phyloP scores from a whole-genome alignment of 2,113 vertebrate species.

The Hypanus sabinus region DNA sequence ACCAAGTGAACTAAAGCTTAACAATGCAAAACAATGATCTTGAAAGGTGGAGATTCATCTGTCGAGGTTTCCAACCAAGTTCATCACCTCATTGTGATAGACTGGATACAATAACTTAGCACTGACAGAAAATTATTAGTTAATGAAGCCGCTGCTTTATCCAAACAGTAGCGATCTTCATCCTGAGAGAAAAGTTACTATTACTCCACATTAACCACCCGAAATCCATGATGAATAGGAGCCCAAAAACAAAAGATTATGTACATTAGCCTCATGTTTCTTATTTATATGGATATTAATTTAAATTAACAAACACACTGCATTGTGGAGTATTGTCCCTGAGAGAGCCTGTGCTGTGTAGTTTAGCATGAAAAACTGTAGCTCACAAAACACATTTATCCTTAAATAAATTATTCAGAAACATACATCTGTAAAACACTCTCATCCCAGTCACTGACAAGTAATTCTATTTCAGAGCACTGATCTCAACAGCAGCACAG shows the following conservation, averaged over 20 bases:
- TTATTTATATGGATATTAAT: background rate
- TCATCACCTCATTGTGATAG: background rate
- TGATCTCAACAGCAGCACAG: constrained; percentile 16
- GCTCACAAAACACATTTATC: constrained; percentile 24
- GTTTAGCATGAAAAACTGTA: background rate
- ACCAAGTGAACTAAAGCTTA: background rate
- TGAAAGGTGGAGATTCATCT: background rate
- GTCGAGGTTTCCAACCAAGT: background rate
- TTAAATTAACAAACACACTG: constrained; percentile 9
- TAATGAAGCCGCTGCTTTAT: background rate
- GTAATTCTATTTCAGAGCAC: constrained; percentile 14
- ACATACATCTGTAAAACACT: constrained; percentile 26
- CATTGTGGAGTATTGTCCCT: constrained; percentile 16
- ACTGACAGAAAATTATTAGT: background rate
- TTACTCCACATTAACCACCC: background rate
- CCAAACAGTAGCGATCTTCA: background rate
- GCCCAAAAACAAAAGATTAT: background rate
- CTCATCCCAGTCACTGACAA: constrained; percentile 24
- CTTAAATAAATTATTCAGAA: constrained; percentile 7
- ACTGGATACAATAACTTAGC: background rate
- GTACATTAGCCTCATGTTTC: background rate
- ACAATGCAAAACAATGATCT: background rate
- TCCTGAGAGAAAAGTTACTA: background rate
- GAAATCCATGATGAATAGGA: no score
- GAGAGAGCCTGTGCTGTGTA: constrained; percentile 31